Base-by-base conservation (phyloP, 2,797 vertebrate genomes). In the Argyrosomus regius region DNA sequence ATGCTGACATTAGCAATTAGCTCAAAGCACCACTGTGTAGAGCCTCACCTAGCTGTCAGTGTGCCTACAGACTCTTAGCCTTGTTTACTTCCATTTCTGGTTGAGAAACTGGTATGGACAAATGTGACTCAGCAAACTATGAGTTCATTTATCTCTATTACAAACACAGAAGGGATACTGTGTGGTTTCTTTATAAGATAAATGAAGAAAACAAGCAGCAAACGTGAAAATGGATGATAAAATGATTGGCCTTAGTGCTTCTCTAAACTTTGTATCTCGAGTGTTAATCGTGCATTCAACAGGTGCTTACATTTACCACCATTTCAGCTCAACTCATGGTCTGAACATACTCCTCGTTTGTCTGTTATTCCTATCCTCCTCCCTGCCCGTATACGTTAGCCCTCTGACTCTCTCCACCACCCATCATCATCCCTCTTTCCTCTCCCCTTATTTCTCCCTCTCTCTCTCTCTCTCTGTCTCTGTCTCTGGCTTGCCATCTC, bases 381-480 rank as follows among this genome's bases (percentile, higher is more conserved):
- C 41, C 35, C 31, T 41, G 59, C 75, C 65, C 76, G 3, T 28
- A 78, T 59, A 48, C 6, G 26, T 64, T 77, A 50, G 20, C 58
- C 28, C 66, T 76, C 69, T 60, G 24, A 56, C 67, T 66, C 65
- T 53, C 50, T 53, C 26, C 45, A 20, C 54, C n/a, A n/a, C n/a
- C n/a, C n/a, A 66, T 82, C 84, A 75, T 85, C 73, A 65, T 78
- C 72, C 75, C 58, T 82, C 80, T 75, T 73, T 76, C 75, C 71
- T 63, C 62, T 43, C 5, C 53, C 17, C 54, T 53, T 75, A 81
- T 72, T 28, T 65, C 49, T 50, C 64, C 57, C 64, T 77, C 49
- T 50, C 62, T 46, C 26, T 59, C 65, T 78, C 81, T 88, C 6
- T 35, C 35, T 35, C 35, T 35, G 1, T 35, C 7, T 53, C 63